Evolutionary conservation across 2,113 vertebrate species (phyloP).

Genomic region (Leucopsar rothschildi): DNA sequence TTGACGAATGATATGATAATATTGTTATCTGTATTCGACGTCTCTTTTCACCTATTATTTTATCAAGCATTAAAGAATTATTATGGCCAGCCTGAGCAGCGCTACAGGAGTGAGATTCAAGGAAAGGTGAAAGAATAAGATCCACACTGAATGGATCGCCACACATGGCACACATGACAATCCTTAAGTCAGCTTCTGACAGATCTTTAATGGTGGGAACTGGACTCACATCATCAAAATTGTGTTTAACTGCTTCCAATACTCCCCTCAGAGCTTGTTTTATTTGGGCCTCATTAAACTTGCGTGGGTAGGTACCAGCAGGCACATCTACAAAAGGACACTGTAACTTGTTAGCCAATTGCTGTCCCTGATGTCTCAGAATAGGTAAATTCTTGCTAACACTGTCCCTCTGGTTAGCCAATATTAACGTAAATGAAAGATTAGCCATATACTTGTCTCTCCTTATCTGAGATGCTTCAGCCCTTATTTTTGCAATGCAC

Average conservation of each 20-base stretch:
- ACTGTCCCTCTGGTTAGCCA: constrained; percentile 93
- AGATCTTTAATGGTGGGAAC: constrained; percentile 93
- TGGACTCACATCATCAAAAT: constrained; percentile 88
- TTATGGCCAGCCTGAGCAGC: constrained; percentile 93
- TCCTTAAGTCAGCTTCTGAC: constrained; percentile 93
- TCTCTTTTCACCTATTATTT: constrained; percentile 94
- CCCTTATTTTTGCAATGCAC: constrained; percentile 92
- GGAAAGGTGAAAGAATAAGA: constrained; percentile 96
- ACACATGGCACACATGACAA: constrained; percentile 99
- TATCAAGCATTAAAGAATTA: constrained; percentile 95
- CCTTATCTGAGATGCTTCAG: constrained; percentile 87
- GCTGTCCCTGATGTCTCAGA: constrained; percentile 95
- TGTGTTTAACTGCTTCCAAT: constrained; percentile 92
- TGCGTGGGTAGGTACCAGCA: constrained; percentile 88
- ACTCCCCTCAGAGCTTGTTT: constrained; percentile 94
- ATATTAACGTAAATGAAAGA: constrained; percentile 92
- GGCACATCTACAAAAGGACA: constrained; percentile 97
- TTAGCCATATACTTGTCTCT: constrained; percentile 89
- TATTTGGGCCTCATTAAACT: constrained; percentile 96
- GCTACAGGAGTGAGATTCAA: constrained; percentile 95
- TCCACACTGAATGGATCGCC: constrained; percentile 97
- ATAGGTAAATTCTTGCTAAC: constrained; percentile 93
- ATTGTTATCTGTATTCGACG: constrained; percentile 94
- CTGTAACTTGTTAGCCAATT: constrained; percentile 96
- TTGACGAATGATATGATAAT: constrained; percentile 95